phyloP scores from a whole-genome alignment of 2,888 invertebrate genomes.

The Sabatieria punctata region DNA sequence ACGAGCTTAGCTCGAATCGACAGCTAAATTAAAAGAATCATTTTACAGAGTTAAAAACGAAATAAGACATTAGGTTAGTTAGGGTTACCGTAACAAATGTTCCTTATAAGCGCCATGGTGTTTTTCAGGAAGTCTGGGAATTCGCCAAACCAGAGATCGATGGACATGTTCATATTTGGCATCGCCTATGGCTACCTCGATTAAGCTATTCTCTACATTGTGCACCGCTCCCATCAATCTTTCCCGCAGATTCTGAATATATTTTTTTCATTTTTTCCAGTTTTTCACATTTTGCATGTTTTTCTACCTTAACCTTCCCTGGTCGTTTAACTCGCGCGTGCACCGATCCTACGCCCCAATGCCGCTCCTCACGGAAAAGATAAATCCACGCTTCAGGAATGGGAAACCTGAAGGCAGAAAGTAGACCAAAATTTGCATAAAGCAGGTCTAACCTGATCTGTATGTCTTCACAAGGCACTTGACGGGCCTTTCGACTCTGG shows the following conservation, averaged over 20 bases:
- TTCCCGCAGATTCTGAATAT: constrained; percentile 27
- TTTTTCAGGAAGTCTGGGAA: constrained; percentile 88
- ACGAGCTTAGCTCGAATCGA: constrained; percentile 82
- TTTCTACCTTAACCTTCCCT: constrained; percentile 40
- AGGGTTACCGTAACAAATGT: constrained; percentile 54
- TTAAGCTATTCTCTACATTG: constrained; percentile 68
- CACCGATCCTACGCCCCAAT: constrained; percentile 90
- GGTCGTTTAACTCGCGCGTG: constrained; percentile 57
- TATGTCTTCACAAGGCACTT: constrained; percentile 86
- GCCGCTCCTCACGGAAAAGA: constrained; percentile 72
- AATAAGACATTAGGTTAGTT: not conserved
- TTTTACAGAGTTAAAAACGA: not conserved
- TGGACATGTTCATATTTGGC: constrained; percentile 99
- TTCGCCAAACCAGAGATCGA: constrained; percentile 84
- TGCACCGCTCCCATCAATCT: constrained; percentile 57
- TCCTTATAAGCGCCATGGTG: constrained; percentile 98
- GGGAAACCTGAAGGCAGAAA: constrained; percentile 46
- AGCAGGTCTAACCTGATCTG: constrained; percentile 63
- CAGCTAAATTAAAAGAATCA: constrained; percentile 40
- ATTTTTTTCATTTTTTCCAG: not conserved
- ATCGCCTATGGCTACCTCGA: constrained; percentile 79
- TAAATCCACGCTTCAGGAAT: constrained; percentile 99
- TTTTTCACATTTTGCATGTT: not conserved
- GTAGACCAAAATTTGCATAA: not conserved
- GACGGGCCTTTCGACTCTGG: constrained; percentile 80